A percentile compares a stretch with the other conserved stretches of the same genome.
phyloP scores from a whole-genome alignment of 2,888 invertebrate genomes.

The Adela reaumurella region DNA sequence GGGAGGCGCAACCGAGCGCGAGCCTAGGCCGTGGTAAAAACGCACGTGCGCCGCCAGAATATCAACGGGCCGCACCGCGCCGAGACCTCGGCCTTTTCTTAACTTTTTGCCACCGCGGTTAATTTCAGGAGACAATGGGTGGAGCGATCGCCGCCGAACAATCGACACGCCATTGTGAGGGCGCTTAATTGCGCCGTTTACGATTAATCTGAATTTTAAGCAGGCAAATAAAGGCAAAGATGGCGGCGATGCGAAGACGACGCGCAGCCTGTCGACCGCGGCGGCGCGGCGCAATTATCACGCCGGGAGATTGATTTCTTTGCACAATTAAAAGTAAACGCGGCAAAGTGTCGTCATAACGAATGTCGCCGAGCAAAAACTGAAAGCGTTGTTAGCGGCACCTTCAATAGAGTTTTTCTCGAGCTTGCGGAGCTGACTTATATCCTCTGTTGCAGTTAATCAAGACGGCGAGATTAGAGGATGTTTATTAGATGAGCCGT shows the following conservation, averaged over 20 bases:
- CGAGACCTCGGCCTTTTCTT: not conserved
- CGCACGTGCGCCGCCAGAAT: not conserved
- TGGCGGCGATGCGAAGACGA: not conserved
- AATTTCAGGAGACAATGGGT: slow-evolving; percentile 39
- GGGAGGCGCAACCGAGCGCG: not conserved
- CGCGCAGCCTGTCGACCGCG: too few species aligned
- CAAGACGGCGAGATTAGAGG: not conserved
- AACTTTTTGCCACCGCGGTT: slow-evolving; percentile 31
- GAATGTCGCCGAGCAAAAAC: not conserved
- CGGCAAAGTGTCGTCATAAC: slow-evolving; percentile 1
- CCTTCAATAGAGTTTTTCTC: not conserved
- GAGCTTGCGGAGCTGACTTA: not conserved
- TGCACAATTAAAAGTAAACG: not conserved
- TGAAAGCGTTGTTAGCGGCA: not conserved
- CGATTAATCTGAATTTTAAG: slow-evolving; percentile 29
- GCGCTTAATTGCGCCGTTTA: slow-evolving; percentile 38
- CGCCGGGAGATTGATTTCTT: slow-evolving; percentile 1
- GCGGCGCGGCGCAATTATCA: not conserved
- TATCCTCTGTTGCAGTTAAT: not conserved
- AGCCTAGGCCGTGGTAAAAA: not conserved
- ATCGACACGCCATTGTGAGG: slow-evolving; percentile 29
- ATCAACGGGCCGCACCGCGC: not conserved
- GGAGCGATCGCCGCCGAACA: slow-evolving; percentile 29
- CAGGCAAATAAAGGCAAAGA: not conserved
- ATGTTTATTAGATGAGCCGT: not conserved